A percentile compares a stretch with the other conserved stretches of the same genome.
Conservation (phyloP, 2,797 vertebrate species). For the Coregonus ussuriensis region DNA sequence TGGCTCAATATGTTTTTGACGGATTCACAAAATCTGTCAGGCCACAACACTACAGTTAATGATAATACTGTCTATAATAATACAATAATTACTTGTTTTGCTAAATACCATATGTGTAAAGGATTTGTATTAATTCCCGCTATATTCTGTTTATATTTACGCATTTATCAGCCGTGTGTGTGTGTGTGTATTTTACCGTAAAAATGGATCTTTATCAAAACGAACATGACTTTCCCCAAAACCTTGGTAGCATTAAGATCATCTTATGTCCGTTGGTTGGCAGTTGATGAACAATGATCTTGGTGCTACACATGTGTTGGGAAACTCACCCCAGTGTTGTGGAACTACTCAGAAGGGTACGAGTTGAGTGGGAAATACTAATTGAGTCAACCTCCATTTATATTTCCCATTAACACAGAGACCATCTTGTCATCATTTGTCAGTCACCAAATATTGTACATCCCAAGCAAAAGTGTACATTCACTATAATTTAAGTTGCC, state of each 20-base stretch:
- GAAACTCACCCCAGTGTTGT: background rate
- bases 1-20: no score
- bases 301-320: background rate
- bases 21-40: no score
- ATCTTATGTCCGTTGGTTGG: background rate
- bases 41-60: no score
- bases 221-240: background rate
- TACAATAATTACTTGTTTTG: no score
- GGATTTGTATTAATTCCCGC: background rate
- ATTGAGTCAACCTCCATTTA: background rate
- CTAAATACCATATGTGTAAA: background rate
- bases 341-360: background rate
- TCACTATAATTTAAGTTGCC: slow-evolving; percentile 14
- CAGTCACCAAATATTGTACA: slow-evolving; percentile 27
- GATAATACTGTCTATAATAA: no score
- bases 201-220: background rate
- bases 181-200: no score
- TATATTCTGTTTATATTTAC: background rate
- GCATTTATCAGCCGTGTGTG: background rate
- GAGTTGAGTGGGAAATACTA: background rate
- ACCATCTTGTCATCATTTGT: slow-evolving; percentile 3
- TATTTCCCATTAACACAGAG: background rate
- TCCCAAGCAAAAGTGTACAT: slow-evolving; percentile 39
- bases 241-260: background rate
- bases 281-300: background rate